Percentiles rank a stretch among this genome's conserved stretches.
Evolutionary conservation across 2,888 invertebrate species (phyloP).

Genomic region (Caenorhabditis doughertyi): DNA sequence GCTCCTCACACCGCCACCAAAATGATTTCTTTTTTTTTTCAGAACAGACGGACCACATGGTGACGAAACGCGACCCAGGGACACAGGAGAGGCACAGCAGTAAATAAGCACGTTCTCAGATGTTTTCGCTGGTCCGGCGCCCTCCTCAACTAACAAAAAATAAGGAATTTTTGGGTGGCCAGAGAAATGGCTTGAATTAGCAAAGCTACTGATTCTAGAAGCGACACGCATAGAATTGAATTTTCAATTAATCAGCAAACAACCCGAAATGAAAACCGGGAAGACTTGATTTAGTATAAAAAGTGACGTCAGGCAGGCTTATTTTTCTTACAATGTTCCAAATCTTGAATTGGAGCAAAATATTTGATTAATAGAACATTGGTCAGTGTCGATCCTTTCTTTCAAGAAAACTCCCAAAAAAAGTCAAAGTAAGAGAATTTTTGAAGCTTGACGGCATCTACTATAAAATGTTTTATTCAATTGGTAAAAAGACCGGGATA

Average conservation of each 20-base stretch:
- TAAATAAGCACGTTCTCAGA: conserved; percentile 62
- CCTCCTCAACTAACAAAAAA: conserved; percentile 12
- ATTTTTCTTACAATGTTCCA: background rate
- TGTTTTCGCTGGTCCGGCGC: conserved; percentile 41
- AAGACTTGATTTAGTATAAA: conserved; percentile 18
- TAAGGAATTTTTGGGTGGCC: conserved; percentile 1
- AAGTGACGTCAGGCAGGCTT: conserved; percentile 25
- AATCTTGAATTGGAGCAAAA: background rate
- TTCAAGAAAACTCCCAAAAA: background rate
- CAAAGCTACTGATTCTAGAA: conserved; percentile 22
- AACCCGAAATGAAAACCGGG: conserved; percentile 26
- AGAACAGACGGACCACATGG: conserved; percentile 33
- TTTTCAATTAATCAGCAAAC: conserved; percentile 62
- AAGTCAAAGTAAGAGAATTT: background rate
- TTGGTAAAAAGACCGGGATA: conserved; percentile 51
- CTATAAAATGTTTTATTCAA: conserved; percentile 46
- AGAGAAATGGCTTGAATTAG: conserved; percentile 17
- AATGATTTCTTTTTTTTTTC: conserved; percentile 40
- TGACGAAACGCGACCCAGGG: conserved; percentile 41
- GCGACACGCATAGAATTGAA: conserved; percentile 51
- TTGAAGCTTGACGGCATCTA: conserved; percentile 1
- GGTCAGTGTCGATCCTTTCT: background rate
- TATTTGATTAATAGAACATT: no score
- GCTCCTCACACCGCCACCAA: conserved; percentile 27
- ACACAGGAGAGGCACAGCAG: conserved; percentile 29